Base-by-base conservation (phyloP, 2,113 vertebrate species). In the Jacana jacana region DNA sequence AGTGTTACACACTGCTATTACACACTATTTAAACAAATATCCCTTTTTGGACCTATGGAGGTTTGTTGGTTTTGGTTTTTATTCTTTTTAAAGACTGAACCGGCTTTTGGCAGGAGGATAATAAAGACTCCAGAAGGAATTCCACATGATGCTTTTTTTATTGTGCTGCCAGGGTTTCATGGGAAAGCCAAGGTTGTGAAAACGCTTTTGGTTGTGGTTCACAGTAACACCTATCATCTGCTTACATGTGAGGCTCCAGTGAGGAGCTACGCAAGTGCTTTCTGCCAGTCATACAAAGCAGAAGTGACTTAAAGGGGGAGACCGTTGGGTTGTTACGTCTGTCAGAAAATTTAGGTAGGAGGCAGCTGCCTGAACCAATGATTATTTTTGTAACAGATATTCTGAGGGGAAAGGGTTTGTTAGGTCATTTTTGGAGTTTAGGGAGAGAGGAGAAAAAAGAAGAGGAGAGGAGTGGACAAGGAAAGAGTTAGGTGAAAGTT, bases 41-140 rank as follows among this genome's bases (percentile, higher is more conserved):
- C 60, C 48, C 72, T 88, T 94, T 81, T 76, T 75, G n/a, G 52
- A 73, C 28, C 46, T 82, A 5, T 71, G 65, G 39, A 60, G 30
- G 14, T 37, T 80, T 80, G 42, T 31, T 63, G 19, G 8, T 27
- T 33, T 35, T 40, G 52, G 14, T 3, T 25, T 9, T 23, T 30
- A 71, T 31, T 9, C 10, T 78, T 88, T 88, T 86, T 73, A 37
- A 96, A 92, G 75, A 84, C 33, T 39, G 55, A 90, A 24, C n/a
- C 81, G 70, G 35, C 54, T 90, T 96, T 97, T 96, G 90, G 89
- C 81, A 91, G 86, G 61, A 95, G 75, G 49, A 84, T 82, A 95
- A 84, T 94, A 91, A 86, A 54, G 42, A 82, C 63, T 95, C 81
- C 80, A 86, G 58, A 91, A 96, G 92, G 77, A 96, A 93, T 94